Conservation (phyloP, 1,140 invertebrate genomes). For the Bombyx mori region ASM3026992v2 NC_085119.1:11760001-11760500, state of each 20-base stretch:
- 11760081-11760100: slow-evolving; percentile 26
- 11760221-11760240: slow-evolving; percentile 39
- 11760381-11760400: slow-evolving; percentile 39
- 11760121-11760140: too few species aligned
- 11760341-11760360: slow-evolving; percentile 66
- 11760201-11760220: slow-evolving; percentile 24
- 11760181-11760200: slow-evolving; percentile 34
- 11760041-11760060: slow-evolving; percentile 55
- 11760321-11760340: slow-evolving; percentile 61
- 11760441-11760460: slow-evolving; percentile 8
- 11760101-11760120: too few species aligned
- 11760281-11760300: slow-evolving; percentile 66
- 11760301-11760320: slow-evolving; percentile 65
- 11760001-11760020: slow-evolving; percentile 57
- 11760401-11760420: slow-evolving; percentile 9
- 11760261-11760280: slow-evolving; percentile 51
- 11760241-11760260: slow-evolving; percentile 46
- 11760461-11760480: not conserved
- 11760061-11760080: slow-evolving; percentile 57
- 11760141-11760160: too few species aligned
- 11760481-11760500: not conserved
- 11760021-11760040: slow-evolving; percentile 56
- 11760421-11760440: not conserved
- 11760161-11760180: not conserved
- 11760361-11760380: slow-evolving; percentile 58